These are phyloP conservation scores for Eulimnadia texana DNA, from an alignment of 1,140 invertebrate species.

Conservation along the genomic window DNA sequence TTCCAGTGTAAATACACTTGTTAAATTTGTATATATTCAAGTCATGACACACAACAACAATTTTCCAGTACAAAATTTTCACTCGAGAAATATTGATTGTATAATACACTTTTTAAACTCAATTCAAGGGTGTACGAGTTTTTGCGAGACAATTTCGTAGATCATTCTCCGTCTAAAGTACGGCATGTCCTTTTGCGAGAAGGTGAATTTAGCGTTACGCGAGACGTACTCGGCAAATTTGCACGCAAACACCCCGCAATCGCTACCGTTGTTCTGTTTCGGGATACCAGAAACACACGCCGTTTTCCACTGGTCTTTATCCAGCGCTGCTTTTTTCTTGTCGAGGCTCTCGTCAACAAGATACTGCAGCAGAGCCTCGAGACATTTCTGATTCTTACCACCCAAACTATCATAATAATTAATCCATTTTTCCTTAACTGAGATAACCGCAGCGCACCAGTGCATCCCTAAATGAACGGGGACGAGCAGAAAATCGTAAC, in stretches of 20 bases:
- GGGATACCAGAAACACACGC: conserved; percentile 66
- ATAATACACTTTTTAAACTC: too few relatives aligned
- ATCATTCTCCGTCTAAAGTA: conserved; percentile 84
- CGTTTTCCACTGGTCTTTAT: conserved; percentile 53
- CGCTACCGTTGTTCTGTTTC: conserved; percentile 89
- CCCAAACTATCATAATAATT: conserved; percentile 90
- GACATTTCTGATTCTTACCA: conserved; percentile 53
- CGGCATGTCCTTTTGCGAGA: conserved; percentile 81
- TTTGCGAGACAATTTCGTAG: conserved; percentile 60
- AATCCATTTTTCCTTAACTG: conserved; percentile 60
- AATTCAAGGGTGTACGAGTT: conserved; percentile 23
- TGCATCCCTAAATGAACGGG: conserved; percentile 90
- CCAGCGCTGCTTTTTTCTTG: conserved; percentile 60
- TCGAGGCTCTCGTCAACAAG: conserved; percentile 68
- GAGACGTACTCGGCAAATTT: conserved; percentile 88
- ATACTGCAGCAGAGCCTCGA: conserved; percentile 56
- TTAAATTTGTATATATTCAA: too few relatives aligned
- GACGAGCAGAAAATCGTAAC: conserved; percentile 63
- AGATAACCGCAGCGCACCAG: conserved; percentile 90
- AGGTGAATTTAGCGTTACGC: conserved; percentile 49
- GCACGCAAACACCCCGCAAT: conserved; percentile 94
- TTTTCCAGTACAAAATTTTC: too few relatives aligned
- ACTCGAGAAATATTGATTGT: too few relatives aligned
- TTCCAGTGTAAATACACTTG: too few relatives aligned
- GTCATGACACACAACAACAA: too few relatives aligned